Conservation (phyloP, 2,113 vertebrate genomes). For the Xenotilapia longispinis region DNA sequence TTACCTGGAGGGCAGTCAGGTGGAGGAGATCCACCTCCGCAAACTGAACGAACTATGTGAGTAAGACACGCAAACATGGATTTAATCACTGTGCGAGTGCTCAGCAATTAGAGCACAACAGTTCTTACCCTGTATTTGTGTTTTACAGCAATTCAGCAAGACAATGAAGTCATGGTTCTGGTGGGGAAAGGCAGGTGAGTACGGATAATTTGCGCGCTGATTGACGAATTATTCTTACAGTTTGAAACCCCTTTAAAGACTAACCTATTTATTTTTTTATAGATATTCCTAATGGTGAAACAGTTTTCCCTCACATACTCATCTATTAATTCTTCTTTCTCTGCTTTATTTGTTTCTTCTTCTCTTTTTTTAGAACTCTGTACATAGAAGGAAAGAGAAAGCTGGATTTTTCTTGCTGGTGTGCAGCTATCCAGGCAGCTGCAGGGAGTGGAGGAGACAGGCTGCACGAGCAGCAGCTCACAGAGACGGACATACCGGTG, state of each 20-base stretch:
- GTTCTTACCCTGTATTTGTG: neutral
- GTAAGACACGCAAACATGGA: constrained; percentile 32
- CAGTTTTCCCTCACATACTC: neutral
- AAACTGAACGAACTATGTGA: constrained; percentile 92
- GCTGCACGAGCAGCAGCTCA: constrained; percentile 88
- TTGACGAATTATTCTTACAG: neutral
- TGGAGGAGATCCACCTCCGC: constrained; percentile 84
- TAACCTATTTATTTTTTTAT: neutral
- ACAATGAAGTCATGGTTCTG: constrained; percentile 86
- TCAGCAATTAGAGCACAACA: neutral
- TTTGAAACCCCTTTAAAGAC: neutral
- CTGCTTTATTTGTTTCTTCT: neutral
- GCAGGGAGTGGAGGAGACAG: constrained; percentile 82
- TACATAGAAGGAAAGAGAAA: constrained; percentile 88
- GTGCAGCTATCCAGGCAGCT: constrained; percentile 80
- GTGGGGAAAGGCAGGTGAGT: constrained; percentile 85
- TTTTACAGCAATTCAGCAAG: constrained; percentile 80
- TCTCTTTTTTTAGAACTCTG: constrained; percentile 69
- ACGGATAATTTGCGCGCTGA: neutral
- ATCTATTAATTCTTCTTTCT: neutral
- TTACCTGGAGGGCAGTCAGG: constrained; percentile 64
- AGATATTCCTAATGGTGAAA: neutral
- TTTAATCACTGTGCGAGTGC: neutral
- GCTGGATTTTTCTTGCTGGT: constrained; percentile 87
- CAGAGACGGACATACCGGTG: constrained; percentile 82